Base-by-base conservation (phyloP, 2,888 invertebrate genomes). In the Drosophila aldrichi region DNA sequence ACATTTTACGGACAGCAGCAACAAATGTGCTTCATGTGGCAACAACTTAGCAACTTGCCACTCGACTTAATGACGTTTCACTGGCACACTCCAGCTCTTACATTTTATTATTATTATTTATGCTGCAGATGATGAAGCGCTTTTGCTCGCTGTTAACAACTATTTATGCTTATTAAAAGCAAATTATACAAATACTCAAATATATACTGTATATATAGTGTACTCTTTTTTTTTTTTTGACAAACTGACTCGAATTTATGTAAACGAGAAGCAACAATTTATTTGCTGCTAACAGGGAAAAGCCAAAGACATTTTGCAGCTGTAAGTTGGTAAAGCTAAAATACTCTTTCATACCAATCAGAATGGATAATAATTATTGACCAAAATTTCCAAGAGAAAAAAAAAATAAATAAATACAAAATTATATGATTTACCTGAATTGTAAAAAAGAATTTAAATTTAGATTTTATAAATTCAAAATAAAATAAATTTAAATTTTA, bases 131-230 rank as follows among this genome's bases (percentile, higher is more conserved):
- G 89, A 86, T 89, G 64, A 84, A 86, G 76, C 74, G 78, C 54
- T 89, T 82, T 78, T 54, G 16, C 61, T 48, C 51, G 41, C 48
- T 58, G 72, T 57, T 66, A 63, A 58, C 65, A 65, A 85, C 87
- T 79, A 79, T 83, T 86, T 69, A 52, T 60, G 58, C 72, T 86
- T 84, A 88, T 84, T 88, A 84, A 84, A 84, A 79, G 69, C 56
- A 79, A 86, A 86, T 84, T 88, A 88, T 81, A 62, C 72, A 63
- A 70, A 78, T 61, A 67, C 64, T 41, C 57, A 40, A 20, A 52
- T 18, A 22, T n/a, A 25, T n/a, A 12, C 2, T 43, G 14, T 38
- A 20, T 18, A 46, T 55, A 22, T 38, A 22, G 9, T 12, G 29
- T 6, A 29, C 46, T 20, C 16, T 2, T 14, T 36, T 36, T 38